Evolutionary conservation across 2,113 vertebrate species (phyloP).

Genomic region (Perca flavescens): DNA sequence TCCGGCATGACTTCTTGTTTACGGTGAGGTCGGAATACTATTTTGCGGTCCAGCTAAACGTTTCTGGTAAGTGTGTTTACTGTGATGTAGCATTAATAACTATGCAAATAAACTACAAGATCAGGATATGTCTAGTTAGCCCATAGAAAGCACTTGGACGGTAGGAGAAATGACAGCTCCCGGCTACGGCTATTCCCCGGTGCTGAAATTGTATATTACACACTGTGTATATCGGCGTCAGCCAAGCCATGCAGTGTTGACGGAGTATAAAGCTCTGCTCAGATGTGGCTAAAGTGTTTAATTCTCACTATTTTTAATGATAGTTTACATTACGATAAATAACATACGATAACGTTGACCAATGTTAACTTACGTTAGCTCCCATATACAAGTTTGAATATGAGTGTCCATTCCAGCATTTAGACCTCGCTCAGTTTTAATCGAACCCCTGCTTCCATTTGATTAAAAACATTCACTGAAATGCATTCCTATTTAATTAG

Average conservation of each 20-base stretch:
- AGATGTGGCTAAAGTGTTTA: background rate
- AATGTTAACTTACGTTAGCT: background rate
- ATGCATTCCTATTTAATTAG: accelerated
- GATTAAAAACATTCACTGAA: background rate
- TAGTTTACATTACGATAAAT: background rate
- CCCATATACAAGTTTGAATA: conserved; percentile 44
- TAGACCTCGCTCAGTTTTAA: conserved; percentile 42
- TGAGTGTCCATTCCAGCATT: conserved; percentile 57
- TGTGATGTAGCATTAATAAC: background rate
- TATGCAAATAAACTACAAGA: accelerated
- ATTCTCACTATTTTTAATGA: background rate
- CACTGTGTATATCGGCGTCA: conserved; percentile 11
- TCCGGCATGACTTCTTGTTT: conserved; percentile 72
- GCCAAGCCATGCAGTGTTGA: background rate
- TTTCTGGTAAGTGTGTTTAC: conserved; percentile 48
- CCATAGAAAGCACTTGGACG: background rate
- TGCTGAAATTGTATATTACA: background rate
- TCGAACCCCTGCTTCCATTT: conserved; percentile 11
- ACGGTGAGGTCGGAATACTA: conserved; percentile 38
- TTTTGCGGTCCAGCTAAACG: background rate
- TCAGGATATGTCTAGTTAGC: accelerated
- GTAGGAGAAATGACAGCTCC: conserved; percentile 50
- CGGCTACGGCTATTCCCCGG: conserved; percentile 74
- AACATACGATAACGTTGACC: accelerated
- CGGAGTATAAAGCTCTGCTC: background rate